Evolutionary conservation across 2,888 invertebrate species (phyloP).

Genomic region (Nymphalis urticae): DNA sequence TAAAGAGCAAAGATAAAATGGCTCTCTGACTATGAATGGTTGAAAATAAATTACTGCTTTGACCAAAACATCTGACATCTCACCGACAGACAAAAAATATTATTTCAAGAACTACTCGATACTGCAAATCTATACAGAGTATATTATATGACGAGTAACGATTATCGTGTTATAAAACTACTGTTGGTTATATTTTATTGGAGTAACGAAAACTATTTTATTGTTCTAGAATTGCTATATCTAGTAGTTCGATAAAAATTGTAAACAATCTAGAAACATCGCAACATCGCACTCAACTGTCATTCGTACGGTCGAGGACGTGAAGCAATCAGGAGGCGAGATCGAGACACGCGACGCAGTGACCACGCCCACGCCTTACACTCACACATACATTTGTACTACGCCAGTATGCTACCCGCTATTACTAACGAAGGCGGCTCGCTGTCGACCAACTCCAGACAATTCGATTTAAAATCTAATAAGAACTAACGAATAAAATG

Average conservation of each 20-base stretch:
- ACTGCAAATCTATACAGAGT: background rate
- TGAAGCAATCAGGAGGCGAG: slow-evolving; percentile 38
- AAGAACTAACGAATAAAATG: slow-evolving; percentile 63
- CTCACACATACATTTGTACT: slow-evolving; percentile 76
- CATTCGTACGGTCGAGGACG: slow-evolving; percentile 26
- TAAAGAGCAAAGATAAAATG: slow-evolving; percentile 36
- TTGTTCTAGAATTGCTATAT: slow-evolving; percentile 1
- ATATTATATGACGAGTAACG: background rate
- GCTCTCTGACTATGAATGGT: slow-evolving; percentile 56
- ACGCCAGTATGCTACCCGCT: slow-evolving; percentile 76
- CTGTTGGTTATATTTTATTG: background rate
- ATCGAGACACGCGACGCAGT: slow-evolving; percentile 41
- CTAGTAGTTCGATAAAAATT: slow-evolving; percentile 10
- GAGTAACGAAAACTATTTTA: background rate
- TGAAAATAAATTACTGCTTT: slow-evolving; percentile 30
- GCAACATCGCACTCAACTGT: background rate
- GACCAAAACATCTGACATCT: slow-evolving; percentile 22
- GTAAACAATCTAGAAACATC: slow-evolving; percentile 5
- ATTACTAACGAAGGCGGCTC: slow-evolving; percentile 51
- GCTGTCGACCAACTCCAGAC: slow-evolving; percentile 60
- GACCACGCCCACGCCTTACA: slow-evolving; percentile 49
- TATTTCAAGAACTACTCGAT: slow-evolving; percentile 10
- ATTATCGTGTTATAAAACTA: background rate
- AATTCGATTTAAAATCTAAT: slow-evolving; percentile 52
- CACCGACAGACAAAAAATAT: slow-evolving; percentile 29